Base-by-base conservation (phyloP, 2,113 vertebrate species). In the Apus apus region DNA sequence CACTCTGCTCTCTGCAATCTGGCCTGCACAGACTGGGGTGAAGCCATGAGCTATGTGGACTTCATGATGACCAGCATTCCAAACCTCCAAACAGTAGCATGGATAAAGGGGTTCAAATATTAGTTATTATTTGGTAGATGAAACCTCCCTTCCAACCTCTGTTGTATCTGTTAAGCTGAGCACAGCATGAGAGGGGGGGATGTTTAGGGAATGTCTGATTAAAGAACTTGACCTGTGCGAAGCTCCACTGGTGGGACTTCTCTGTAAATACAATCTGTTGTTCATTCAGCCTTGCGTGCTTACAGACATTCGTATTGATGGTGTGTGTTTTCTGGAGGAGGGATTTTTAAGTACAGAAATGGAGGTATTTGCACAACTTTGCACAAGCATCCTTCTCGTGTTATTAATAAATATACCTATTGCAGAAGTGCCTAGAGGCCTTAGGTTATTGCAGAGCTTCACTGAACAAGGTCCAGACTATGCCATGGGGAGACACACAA, bases 221-320 rank as follows among this genome's bases (percentile, higher is more conserved):
- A 67, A 95, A 75, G 68, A 77, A 50, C 21, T 38, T 76, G 7
- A 84, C 34, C 93, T 85, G 48, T 50, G 54, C 54, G 73, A 58
- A 82, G 27, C 80, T 94, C 29, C 9, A 4, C 83, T 20, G 32
- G 64, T 83, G 86, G 90, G 86, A 75, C 76, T 54, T 84, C 87
- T 93, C 43, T 3, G 6, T 82, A 91, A 95, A 95, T 32, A 90
- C 89, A 78, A 88, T 91, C 89, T 94, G 91, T 88, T 95, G 77
- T 75, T 90, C 91, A 93, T 94, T 90, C 79, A 95, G 51, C 51
- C 65, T 75, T 75, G 76, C 76, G 61, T 75, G 89, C 66, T 95
- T 92, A 56, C 77, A 75, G 66, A 65, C 62, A 38, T 80, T 91
- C 53, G 83, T 67, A 73, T 61, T 93, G 80, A 74, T 90, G 78